Conservation (phyloP, 1,140 invertebrate genomes). For the Probaryconus sp. region DNA sequence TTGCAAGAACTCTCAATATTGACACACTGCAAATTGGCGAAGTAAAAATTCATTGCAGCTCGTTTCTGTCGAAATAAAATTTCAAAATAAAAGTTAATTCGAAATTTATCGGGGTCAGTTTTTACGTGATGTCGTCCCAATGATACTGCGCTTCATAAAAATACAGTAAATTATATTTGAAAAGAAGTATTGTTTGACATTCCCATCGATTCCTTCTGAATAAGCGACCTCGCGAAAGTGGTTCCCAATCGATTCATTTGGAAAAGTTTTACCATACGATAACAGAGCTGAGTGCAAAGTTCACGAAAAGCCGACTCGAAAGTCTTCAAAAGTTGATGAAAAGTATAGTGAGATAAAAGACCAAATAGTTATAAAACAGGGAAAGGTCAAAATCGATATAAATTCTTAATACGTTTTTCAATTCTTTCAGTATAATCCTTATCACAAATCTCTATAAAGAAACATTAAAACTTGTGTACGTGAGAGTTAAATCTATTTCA, state of each 20-base stretch:
- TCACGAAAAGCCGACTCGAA: constrained; percentile 51
- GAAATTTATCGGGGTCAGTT: too few species aligned
- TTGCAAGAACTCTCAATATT: too few species aligned
- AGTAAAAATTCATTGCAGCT: too few species aligned
- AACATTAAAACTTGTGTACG: constrained; percentile 12
- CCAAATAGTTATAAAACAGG: constrained; percentile 48
- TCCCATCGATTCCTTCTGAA: constrained; percentile 28
- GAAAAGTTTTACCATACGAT: constrained; percentile 63
- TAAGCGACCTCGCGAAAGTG: constrained; percentile 29
- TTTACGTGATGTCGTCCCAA: too few species aligned
- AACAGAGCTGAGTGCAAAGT: constrained; percentile 65
- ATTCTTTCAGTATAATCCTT: constrained; percentile 37
- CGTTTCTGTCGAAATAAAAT: too few species aligned
- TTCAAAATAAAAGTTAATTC: too few species aligned
- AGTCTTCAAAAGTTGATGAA: constrained; percentile 55
- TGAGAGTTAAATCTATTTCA: neutral
- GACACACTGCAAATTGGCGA: too few species aligned
- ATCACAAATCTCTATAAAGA: constrained; percentile 24
- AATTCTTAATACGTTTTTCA: constrained; percentile 49
- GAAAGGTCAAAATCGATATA: constrained; percentile 48
- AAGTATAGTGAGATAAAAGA: constrained; percentile 52
- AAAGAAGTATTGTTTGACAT: constrained; percentile 42
- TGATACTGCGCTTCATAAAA: too few species aligned
- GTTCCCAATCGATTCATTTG: constrained; percentile 62
- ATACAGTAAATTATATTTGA: constrained; percentile 15